These are phyloP conservation scores for Xylophagus ater DNA, from an alignment of 2,888 invertebrate species.

Conservation along the genomic window DNA sequence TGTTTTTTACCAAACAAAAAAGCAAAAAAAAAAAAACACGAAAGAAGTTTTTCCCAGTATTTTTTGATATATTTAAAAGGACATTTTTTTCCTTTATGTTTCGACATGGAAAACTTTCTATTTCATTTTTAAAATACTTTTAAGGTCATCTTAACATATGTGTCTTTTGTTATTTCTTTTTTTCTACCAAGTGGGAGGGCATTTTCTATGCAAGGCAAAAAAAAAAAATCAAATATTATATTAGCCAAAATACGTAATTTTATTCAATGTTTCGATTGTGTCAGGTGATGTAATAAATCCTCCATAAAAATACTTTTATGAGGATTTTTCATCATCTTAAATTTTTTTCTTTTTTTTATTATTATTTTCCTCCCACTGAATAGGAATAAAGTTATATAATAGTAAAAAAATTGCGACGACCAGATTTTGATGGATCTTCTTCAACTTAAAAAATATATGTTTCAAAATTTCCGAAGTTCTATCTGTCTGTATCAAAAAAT, in stretches of 20 bases:
- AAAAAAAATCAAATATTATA: neutral
- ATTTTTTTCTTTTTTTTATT: neutral
- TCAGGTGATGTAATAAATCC: constrained; percentile 1
- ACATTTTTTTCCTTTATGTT: neutral
- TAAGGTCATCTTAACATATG: too few relatives aligned
- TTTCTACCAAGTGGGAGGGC: neutral
- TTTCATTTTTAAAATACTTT: neutral
- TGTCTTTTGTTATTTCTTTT: neutral
- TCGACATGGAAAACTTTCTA: neutral
- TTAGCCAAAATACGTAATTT: neutral
- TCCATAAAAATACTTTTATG: neutral
- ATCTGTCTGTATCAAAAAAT: too few relatives aligned
- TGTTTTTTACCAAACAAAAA: too few relatives aligned
- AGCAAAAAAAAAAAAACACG: too few relatives aligned
- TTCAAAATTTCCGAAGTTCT: too few relatives aligned
- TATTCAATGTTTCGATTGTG: neutral
- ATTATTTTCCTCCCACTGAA: neutral
- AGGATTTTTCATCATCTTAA: neutral
- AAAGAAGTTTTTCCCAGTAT: too few relatives aligned
- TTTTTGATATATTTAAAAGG: too few relatives aligned
- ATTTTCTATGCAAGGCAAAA: neutral
- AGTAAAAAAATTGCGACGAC: too few relatives aligned
- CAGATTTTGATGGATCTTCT: neutral
- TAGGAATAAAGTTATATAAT: neutral
- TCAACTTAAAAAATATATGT: neutral